phyloP scores from a whole-genome alignment of 2,113 vertebrate species.

The Eolophus roseicapilla region DNA sequence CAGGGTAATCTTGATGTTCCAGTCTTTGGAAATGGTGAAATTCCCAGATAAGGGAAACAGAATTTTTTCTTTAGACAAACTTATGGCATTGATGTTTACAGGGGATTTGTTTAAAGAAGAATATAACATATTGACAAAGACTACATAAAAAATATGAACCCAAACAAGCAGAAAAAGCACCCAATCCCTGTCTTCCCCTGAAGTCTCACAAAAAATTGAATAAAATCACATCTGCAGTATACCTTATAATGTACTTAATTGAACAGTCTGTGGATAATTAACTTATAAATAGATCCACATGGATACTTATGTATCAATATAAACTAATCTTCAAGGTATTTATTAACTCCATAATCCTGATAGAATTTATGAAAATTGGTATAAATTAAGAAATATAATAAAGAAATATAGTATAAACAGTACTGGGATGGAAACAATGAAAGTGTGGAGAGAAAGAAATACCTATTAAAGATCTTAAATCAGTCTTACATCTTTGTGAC shows the following conservation, averaged over 20 bases:
- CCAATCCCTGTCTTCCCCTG: accelerated
- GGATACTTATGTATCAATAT: not conserved
- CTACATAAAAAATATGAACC: not conserved
- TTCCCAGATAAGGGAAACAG: not conserved
- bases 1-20: not conserved
- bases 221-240: constrained; percentile 6
- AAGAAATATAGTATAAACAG: not conserved
- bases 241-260: not conserved
- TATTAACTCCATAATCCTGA: constrained; percentile 30
- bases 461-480: not conserved
- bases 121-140: not conserved
- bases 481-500: not conserved
- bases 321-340: not conserved
- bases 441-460: not conserved
- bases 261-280: constrained; percentile 31
- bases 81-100: not conserved
- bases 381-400: not conserved
- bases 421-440: not conserved
- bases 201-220: constrained; percentile 5
- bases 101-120: not conserved
- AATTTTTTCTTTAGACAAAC: not conserved
- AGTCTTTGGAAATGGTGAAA: not conserved
- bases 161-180: not conserved
- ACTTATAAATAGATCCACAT: constrained; percentile 13
- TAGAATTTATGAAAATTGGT: not conserved